Percentiles rank a stretch among this genome's conserved stretches.
Evolutionary conservation across 2,113 vertebrate genomes (phyloP).

Genomic region (Archilochus colubris): DNA sequence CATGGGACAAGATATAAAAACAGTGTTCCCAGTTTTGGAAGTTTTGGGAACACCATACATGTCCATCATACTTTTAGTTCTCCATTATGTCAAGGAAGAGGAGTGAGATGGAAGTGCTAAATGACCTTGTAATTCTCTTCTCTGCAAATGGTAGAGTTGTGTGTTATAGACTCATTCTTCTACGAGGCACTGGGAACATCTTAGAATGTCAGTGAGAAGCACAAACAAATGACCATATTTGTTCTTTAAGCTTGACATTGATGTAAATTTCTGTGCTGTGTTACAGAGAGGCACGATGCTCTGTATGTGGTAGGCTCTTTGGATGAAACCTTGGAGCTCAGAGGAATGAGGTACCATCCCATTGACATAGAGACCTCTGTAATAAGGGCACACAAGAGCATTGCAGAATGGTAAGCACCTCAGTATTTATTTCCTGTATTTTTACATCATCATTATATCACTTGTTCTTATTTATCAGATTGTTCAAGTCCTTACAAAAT

Average conservation of each 20-base stretch:
- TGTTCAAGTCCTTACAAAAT: neutral
- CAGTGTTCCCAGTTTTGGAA: neutral
- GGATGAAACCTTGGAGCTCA: slow-evolving; percentile 93
- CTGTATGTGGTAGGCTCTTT: slow-evolving; percentile 94
- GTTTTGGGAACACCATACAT: neutral
- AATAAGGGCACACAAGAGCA: slow-evolving; percentile 93
- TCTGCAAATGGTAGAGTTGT: neutral
- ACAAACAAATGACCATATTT: rapidly evolving
- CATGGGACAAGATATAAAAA: neutral
- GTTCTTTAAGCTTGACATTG: neutral
- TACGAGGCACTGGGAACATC: neutral
- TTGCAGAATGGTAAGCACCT: slow-evolving; percentile 92
- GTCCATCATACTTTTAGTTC: neutral
- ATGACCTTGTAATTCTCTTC: neutral
- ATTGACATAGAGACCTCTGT: slow-evolving; percentile 97
- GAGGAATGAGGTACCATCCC: slow-evolving; percentile 96
- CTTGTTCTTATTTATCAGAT: neutral
- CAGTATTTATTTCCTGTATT: neutral
- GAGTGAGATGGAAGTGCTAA: neutral
- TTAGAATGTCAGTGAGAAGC: neutral
- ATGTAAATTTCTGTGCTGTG: neutral
- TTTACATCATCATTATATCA: neutral
- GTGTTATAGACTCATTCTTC: neutral
- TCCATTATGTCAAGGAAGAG: neutral
- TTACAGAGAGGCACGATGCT: slow-evolving; percentile 91